Evolutionary conservation across 2,113 vertebrate genomes (phyloP).

Genomic region (Cryptomyrus ogoouensis): DNA sequence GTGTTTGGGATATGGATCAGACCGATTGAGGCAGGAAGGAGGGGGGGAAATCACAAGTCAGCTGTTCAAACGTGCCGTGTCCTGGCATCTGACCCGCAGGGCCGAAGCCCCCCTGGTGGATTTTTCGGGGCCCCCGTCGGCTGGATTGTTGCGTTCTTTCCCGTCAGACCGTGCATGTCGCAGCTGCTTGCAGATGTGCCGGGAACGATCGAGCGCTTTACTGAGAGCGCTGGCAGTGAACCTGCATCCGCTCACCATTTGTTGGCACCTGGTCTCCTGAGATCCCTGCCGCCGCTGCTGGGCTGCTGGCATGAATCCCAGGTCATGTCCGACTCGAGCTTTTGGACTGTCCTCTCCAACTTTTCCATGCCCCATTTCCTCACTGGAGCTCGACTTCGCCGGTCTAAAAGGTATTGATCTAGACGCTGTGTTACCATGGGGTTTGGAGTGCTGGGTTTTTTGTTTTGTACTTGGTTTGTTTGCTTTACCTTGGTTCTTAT

Average conservation of each 20-base stretch:
- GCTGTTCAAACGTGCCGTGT: slow-evolving; percentile 39
- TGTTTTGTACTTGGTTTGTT: not conserved
- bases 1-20: slow-evolving; percentile 40
- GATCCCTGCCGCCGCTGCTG: not conserved
- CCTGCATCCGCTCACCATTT: slow-evolving; percentile 29
- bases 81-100: slow-evolving; percentile 45
- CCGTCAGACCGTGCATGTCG: slow-evolving; percentile 47
- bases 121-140: not conserved
- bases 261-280: slow-evolving; percentile 35
- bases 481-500: not conserved
- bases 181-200: slow-evolving; percentile 57
- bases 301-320: slow-evolving; percentile 54
- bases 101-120: slow-evolving; percentile 25
- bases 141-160: slow-evolving; percentile 35
- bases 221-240: slow-evolving; percentile 24
- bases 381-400: slow-evolving; percentile 73
- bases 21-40: slow-evolving; percentile 24
- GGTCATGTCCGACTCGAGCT: slow-evolving; percentile 76
- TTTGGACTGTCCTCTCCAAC: slow-evolving; percentile 82
- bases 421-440: not conserved
- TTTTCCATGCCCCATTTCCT: slow-evolving; percentile 82
- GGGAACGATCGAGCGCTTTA: slow-evolving; percentile 39
- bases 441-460: not conserved
- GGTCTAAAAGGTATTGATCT: slow-evolving; percentile 82
- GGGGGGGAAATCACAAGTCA: slow-evolving; percentile 35